A percentile compares a stretch with the other conserved stretches of the same genome.
phyloP scores from a whole-genome alignment of 2,797 vertebrate species.

The Crenichthys baileyi region DNA sequence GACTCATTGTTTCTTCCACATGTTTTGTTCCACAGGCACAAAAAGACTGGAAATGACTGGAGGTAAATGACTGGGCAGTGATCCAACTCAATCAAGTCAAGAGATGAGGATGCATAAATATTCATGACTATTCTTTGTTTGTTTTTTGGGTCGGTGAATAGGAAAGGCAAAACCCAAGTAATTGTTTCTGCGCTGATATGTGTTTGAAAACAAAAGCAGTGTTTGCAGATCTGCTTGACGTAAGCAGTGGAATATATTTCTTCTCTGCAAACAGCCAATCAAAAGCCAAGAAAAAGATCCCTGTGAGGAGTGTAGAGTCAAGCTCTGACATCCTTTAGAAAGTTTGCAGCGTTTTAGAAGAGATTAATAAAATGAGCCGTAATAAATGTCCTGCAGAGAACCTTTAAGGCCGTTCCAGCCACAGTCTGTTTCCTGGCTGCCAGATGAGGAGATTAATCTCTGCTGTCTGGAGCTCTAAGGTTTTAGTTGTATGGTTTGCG shows the following conservation, averaged over 20 bases:
- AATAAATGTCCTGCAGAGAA: conserved; percentile 63
- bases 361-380: conserved; percentile 71
- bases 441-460: conserved; percentile 70
- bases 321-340: conserved; percentile 53
- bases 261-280: conserved; percentile 45
- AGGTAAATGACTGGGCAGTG: conserved; percentile 44
- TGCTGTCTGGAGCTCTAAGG: conserved; percentile 44
- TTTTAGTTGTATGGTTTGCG: conserved; percentile 41
- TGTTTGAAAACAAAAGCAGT: conserved; percentile 42
- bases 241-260: conserved; percentile 25
- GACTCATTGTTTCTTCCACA: conserved; percentile 9
- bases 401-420: conserved; percentile 53
- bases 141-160: conserved; percentile 36
- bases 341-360: conserved; percentile 56
- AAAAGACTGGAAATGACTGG: conserved; percentile 34
- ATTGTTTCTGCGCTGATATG: conserved; percentile 49
- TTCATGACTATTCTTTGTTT: conserved; percentile 58
- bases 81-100: conserved; percentile 67
- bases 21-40: conserved; percentile 15
- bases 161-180: conserved; percentile 34
- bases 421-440: conserved; percentile 71
- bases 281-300: conserved; percentile 36
- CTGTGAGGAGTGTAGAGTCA: conserved; percentile 41
- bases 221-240: conserved; percentile 52
- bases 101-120: conserved; percentile 56